A percentile compares a stretch with the other conserved stretches of the same genome.
Evolutionary conservation across 2,888 invertebrate species (phyloP).

Genomic region (Pammene aurita): DNA sequence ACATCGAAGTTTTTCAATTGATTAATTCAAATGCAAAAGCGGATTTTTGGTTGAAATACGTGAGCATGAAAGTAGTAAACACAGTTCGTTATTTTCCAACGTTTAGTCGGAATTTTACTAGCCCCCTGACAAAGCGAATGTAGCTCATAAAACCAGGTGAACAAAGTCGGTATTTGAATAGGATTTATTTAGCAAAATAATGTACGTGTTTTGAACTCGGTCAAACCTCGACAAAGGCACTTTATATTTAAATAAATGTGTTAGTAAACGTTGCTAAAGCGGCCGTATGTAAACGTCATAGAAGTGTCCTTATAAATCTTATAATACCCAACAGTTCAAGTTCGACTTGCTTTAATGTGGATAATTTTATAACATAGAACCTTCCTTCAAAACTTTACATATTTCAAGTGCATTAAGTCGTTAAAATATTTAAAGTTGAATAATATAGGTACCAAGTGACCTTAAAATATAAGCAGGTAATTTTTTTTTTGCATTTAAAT

Average conservation of each 20-base stretch:
- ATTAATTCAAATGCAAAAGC: conserved; percentile 25
- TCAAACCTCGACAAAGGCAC: conserved; percentile 20
- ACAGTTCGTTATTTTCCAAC: conserved; percentile 27
- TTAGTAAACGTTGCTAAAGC: conserved; percentile 10
- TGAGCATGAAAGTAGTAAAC: conserved; percentile 29
- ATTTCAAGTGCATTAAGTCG: no score
- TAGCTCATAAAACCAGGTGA: conserved; percentile 1
- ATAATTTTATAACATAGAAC: no score
- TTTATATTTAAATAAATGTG: conserved; percentile 29
- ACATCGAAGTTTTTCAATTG: conserved; percentile 28
- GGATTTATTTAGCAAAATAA: conserved; percentile 11
- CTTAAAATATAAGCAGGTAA: no score
- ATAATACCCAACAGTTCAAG: no score
- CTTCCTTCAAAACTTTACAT: no score
- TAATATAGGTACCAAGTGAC: no score
- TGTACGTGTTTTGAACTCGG: conserved; percentile 23
- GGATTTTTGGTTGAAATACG: conserved; percentile 14
- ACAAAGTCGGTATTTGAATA: conserved; percentile 4
- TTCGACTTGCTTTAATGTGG: no score
- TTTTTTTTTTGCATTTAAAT: no score
- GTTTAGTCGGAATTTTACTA: conserved; percentile 6
- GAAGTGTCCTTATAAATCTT: no score
- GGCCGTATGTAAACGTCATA: conserved; percentile 11
- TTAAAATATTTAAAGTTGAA: no score
- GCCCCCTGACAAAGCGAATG: background rate